Conservation (phyloP, 2,113 vertebrate genomes). For the Pogonocichla stellata region DNA sequence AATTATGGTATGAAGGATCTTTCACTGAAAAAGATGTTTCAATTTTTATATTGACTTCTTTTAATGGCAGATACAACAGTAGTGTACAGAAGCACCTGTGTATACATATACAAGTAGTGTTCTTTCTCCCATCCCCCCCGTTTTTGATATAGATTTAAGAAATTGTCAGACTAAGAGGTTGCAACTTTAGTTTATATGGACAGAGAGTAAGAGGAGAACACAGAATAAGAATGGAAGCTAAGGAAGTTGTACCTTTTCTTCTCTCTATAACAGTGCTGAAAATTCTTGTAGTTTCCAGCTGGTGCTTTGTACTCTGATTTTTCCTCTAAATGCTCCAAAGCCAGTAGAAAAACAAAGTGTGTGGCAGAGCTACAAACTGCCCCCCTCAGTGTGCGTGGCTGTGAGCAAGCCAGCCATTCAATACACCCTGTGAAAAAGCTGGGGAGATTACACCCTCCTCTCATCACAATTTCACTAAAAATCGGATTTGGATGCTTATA, state of each 20-base stretch:
- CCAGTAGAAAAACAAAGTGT: neutral
- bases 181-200: neutral
- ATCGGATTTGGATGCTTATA: neutral
- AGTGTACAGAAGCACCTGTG: rapidly evolving
- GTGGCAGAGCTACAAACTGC: neutral
- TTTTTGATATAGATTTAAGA: neutral
- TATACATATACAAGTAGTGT: neutral
- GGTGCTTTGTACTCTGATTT: neutral
- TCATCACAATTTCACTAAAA: neutral
- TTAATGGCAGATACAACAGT: neutral
- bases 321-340: neutral
- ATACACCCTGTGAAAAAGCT: neutral
- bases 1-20: neutral
- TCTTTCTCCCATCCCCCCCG: neutral
- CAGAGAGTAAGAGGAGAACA: neutral
- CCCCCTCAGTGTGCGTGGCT: neutral
- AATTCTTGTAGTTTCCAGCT: neutral
- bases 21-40: neutral
- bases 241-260: neutral
- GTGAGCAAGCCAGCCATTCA: neutral
- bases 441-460: neutral
- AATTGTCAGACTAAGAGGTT: neutral
- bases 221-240: neutral
- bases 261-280: neutral
- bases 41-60: neutral